A percentile compares a stretch with the other conserved stretches of the same genome.
phyloP scores from a whole-genome alignment of 2,888 invertebrate genomes.

The Drosophila barbarae region DNA sequence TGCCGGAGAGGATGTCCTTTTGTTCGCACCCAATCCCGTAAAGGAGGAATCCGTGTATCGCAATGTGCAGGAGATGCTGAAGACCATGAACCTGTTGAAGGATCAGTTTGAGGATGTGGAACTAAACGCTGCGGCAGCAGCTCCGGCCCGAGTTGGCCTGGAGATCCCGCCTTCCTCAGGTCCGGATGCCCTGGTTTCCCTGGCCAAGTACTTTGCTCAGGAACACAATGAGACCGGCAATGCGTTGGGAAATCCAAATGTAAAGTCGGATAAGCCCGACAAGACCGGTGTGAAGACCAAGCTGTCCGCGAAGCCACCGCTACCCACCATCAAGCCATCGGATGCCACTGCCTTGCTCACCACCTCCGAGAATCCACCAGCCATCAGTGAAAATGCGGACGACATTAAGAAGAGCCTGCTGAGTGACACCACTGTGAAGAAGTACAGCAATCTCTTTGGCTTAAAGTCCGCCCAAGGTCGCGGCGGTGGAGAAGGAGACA shows the following conservation, averaged over 20 bases:
- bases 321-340: conserved; percentile 63
- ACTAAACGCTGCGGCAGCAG: conserved; percentile 79
- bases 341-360: conserved; percentile 65
- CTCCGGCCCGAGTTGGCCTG: conserved; percentile 83
- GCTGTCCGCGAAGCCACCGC: conserved; percentile 41
- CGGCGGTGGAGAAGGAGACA: conserved; percentile 78
- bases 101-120: conserved; percentile 79
- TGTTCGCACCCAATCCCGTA: conserved; percentile 70
- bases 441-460: conserved; percentile 77
- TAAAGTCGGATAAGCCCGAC: conserved; percentile 32
- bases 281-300: conserved; percentile 49
- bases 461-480: conserved; percentile 53
- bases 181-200: conserved; percentile 87
- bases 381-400: conserved; percentile 79
- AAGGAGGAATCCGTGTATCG: conserved; percentile 81
- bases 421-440: conserved; percentile 80
- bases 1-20: conserved; percentile 62
- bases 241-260: conserved; percentile 57
- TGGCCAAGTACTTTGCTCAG: conserved; percentile 88
- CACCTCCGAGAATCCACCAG: conserved; percentile 61
- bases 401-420: conserved; percentile 83
- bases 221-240: conserved; percentile 77
- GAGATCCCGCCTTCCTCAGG: conserved; percentile 87
- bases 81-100: conserved; percentile 84
- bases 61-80: conserved; percentile 85